phyloP scores from a whole-genome alignment of 2,113 vertebrate genomes.

The Myrmophylax atrothorax region DNA sequence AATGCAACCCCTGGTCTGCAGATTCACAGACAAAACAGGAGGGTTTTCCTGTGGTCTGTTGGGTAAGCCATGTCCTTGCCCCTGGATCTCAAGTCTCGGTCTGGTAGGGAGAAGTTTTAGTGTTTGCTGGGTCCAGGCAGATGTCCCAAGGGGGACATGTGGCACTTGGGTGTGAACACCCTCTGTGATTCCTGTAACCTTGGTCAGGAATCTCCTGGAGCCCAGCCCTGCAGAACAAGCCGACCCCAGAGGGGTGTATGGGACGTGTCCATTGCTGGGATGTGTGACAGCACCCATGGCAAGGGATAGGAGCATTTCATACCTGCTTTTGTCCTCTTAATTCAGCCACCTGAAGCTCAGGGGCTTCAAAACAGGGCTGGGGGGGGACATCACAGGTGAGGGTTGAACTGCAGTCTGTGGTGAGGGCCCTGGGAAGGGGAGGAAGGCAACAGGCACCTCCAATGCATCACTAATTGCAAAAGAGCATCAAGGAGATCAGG shows the following conservation, averaged over 20 bases:
- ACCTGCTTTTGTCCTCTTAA: background rate
- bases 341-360: background rate
- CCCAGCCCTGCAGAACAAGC: background rate
- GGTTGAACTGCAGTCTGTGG: rapidly evolving
- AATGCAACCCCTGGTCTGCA: background rate
- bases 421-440: background rate
- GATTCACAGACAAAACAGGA: background rate
- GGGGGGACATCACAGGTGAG: background rate
- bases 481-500: background rate
- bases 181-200: no score
- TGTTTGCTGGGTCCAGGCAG: background rate
- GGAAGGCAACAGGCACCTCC: background rate
- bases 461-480: background rate
- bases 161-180: background rate
- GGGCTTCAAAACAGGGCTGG: background rate
- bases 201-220: background rate
- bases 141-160: background rate
- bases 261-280: background rate
- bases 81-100: background rate
- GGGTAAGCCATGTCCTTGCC: background rate
- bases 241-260: no score
- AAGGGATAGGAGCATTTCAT: background rate
- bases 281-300: background rate
- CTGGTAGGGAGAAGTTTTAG: background rate
- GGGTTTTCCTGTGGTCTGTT: background rate